Evolutionary conservation across 2,888 invertebrate genomes (phyloP), one percentile per base, ranked within the genome.

Genomic region (Tinea pellionella): DNA sequence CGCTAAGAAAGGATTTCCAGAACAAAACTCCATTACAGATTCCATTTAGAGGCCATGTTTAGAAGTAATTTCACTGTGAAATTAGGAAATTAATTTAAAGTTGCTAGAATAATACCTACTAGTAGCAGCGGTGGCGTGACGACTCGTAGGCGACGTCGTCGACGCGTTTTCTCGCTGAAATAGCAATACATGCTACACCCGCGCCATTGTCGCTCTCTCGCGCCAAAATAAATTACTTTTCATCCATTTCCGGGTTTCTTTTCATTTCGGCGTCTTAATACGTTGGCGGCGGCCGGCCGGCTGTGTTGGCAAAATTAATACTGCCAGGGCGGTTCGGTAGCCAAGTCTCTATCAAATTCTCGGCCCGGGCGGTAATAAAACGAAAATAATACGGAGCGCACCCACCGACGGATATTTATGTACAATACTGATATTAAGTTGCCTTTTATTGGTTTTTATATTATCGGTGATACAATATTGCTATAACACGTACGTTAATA

Each of bases 331-430:
- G 73, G 71, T 76, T 72, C 73, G 68, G 71, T 72, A 76, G 80
- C 80, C 79, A 80, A 81, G 78, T 77, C 78, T 78, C 77, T 80
- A 80, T 81, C 78, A 78, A 80, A 78, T 75, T 77, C 75, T 71
- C 76, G 69, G 72, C 69, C 71, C 72, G 72, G 32, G 67, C 69
- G 72, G 76, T 77, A 80, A 80, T 82, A 81, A 81, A 81, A 81
- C 66, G 75, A 77, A 81, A 80, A 81, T 78, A 78, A 80, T 78
- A 77, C 73, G 71, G 68, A 75, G 67, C 70, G 70, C 69, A 72
- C 73, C 67, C 68, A 65, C 67, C 69, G 68, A 67, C 67, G 66
- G 72, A 77, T 77, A 77, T 80, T 80, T 77, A 79, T 78, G 72
- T 71, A 71, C 72, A 68, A 68, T 69, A 70, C 68, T 68, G 71